Evolutionary conservation across 2,888 invertebrate genomes (phyloP).

Genomic region (Caenorhabditis sp.): DNA sequence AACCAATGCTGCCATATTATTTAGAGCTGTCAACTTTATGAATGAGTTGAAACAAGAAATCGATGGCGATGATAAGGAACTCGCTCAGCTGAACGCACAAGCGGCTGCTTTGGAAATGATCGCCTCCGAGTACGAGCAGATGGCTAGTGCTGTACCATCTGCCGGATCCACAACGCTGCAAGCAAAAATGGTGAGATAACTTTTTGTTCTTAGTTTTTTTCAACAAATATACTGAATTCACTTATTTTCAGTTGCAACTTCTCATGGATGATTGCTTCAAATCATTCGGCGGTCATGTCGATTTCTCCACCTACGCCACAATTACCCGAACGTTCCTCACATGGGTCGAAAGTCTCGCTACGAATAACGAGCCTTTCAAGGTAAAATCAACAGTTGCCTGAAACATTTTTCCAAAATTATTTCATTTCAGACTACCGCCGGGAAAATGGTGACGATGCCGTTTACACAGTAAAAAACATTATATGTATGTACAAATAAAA

Average conservation of each 20-base stretch:
- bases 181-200: constrained; percentile 57
- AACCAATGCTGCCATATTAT: constrained; percentile 70
- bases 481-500: background rate
- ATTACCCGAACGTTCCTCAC: constrained; percentile 51
- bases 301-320: constrained; percentile 59
- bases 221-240: background rate
- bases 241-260: constrained; percentile 56
- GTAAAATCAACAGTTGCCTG: constrained; percentile 1
- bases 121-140: constrained; percentile 68
- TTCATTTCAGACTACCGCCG: constrained; percentile 27
- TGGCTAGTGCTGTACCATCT: constrained; percentile 52
- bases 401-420: too few relatives aligned
- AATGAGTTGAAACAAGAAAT: constrained; percentile 58
- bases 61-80: constrained; percentile 54
- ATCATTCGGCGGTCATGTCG: constrained; percentile 60
- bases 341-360: constrained; percentile 47
- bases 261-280: constrained; percentile 66
- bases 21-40: constrained; percentile 69
- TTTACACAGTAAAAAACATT: constrained; percentile 11
- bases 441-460: constrained; percentile 45
- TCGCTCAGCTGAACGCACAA: constrained; percentile 52
- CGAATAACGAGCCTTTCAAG: constrained; percentile 47
- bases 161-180: constrained; percentile 53
- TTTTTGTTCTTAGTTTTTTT: background rate
- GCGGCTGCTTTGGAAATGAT: constrained; percentile 68